phyloP scores from a whole-genome alignment of 2,113 vertebrate species.

The Crotalus viridis region DNA sequence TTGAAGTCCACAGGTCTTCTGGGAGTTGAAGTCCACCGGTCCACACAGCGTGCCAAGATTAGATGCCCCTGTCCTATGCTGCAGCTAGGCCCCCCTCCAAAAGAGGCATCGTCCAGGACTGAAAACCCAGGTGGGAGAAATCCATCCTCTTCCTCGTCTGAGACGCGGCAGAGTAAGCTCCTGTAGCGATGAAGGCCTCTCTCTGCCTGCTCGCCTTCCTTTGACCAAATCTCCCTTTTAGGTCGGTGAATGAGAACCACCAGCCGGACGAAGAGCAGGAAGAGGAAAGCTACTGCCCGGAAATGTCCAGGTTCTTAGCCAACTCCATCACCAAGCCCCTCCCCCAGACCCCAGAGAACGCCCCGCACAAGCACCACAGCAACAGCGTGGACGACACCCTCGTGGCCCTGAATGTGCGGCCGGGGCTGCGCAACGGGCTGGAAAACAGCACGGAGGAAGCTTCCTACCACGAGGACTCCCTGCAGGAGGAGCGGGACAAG shows the following conservation, averaged over 20 bases:
- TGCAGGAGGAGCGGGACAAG: constrained; percentile 85
- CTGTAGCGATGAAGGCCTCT: not conserved
- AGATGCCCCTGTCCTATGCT: not conserved
- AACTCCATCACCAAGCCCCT: constrained; percentile 88
- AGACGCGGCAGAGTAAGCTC: not conserved
- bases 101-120: no score
- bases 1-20: not conserved
- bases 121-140: not conserved
- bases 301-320: constrained; percentile 84
- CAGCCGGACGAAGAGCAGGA: constrained; percentile 67
- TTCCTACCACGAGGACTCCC: constrained; percentile 85
- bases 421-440: constrained; percentile 74
- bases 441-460: constrained; percentile 88
- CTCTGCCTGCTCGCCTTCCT: not conserved
- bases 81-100: accelerated
- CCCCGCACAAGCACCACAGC: constrained; percentile 62
- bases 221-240: constrained; percentile 49
- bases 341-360: constrained; percentile 74
- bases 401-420: constrained; percentile 82
- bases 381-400: constrained; percentile 84
- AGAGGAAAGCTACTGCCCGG: constrained; percentile 71
- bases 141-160: no score
- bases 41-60: not conserved
- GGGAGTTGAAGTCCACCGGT: no score
- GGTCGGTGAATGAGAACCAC: constrained; percentile 75